These are phyloP conservation scores for Sebastiscus albofasciatus DNA, from an alignment of 2,797 vertebrate genomes.

Conservation along the genomic window DNA sequence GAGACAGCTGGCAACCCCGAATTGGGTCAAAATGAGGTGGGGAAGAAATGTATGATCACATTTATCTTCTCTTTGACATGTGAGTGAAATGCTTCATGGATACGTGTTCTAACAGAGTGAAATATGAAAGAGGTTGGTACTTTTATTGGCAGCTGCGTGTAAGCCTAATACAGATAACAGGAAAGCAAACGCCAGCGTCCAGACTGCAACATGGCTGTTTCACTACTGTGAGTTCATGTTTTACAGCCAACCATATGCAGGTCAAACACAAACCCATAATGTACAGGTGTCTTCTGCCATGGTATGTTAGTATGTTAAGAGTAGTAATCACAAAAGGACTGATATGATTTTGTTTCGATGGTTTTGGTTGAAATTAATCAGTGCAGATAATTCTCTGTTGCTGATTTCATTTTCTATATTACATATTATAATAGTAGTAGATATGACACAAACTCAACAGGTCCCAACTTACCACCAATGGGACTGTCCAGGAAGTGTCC, in stretches of 20 bases:
- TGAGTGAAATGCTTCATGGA: neutral
- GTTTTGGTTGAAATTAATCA: neutral
- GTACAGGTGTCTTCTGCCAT: neutral
- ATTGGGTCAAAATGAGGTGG: neutral
- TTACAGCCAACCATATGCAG: neutral
- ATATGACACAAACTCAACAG: neutral
- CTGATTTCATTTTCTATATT: neutral
- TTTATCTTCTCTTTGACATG: neutral
- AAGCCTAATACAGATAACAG: neutral
- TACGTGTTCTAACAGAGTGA: neutral
- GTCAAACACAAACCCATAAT: neutral
- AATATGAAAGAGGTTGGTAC: neutral
- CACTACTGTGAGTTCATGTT: neutral
- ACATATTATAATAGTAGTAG: neutral
- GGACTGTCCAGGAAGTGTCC: constrained; percentile 94
- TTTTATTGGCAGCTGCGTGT: neutral
- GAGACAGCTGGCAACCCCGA: neutral
- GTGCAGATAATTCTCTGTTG: neutral
- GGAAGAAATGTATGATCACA: neutral
- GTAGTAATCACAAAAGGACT: neutral
- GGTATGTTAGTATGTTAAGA: neutral
- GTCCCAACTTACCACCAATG: constrained; percentile 57
- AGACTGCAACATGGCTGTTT: neutral
- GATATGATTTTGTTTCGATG: neutral
- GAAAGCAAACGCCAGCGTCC: neutral